These are phyloP conservation scores for Ichneumoninae sp. DNA, from an alignment of 2,888 invertebrate genomes.

Conservation along the genomic window DNA sequence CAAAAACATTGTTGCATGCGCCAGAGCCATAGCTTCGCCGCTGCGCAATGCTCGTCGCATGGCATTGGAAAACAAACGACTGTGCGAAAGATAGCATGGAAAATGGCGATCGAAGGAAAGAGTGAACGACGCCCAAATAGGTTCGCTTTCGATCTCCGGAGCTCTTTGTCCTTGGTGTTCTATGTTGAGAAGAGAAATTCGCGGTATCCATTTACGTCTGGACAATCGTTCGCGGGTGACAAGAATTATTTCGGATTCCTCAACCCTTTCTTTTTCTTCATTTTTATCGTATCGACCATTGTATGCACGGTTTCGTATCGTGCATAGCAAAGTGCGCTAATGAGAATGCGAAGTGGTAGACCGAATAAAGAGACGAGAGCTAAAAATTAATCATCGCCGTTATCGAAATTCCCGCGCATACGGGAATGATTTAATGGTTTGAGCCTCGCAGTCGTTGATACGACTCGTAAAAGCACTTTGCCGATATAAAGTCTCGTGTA, in stretches of 20 bases:
- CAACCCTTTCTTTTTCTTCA: neutral
- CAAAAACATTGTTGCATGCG: conserved; percentile 39
- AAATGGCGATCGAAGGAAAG: conserved; percentile 17
- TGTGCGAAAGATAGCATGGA: neutral
- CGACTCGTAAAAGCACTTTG: conserved; percentile 59
- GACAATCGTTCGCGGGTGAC: neutral
- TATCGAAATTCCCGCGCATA: neutral
- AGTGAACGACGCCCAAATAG: neutral
- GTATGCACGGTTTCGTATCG: neutral
- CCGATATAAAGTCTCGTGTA: conserved; percentile 44
- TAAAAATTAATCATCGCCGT: conserved; percentile 47
- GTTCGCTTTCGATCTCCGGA: conserved; percentile 55
- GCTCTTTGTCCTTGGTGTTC: neutral
- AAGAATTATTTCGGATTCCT: neutral
- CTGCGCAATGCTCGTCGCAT: conserved; percentile 5
- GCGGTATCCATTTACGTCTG: neutral
- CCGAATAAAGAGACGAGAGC: neutral
- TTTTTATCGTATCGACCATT: neutral
- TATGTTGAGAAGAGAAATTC: conserved; percentile 3
- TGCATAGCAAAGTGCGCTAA: neutral
- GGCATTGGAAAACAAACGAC: neutral
- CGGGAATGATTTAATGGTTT: conserved; percentile 46
- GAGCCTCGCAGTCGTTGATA: conserved; percentile 42
- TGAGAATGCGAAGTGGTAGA: neutral
- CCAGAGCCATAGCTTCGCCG: neutral